Conservation (phyloP, 1,140 invertebrate genomes). For the Armadillidium nasatum region DNA sequence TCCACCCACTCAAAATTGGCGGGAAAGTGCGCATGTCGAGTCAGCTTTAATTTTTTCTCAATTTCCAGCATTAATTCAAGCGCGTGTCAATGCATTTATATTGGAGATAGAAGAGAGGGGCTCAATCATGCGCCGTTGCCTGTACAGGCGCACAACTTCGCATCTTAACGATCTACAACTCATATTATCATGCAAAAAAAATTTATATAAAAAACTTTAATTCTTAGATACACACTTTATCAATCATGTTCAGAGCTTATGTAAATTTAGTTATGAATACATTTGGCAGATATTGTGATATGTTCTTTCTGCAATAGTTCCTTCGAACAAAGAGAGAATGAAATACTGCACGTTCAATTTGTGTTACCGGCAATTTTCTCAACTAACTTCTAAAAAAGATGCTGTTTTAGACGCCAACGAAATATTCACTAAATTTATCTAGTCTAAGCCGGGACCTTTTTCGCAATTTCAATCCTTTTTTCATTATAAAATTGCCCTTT, state of each 20-base stretch:
- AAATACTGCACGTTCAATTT: too few species aligned
- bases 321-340: too few species aligned
- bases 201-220: constrained; percentile 1
- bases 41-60: neutral
- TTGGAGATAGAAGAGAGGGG: neutral
- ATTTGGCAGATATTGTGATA: too few species aligned
- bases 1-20: neutral
- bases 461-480: too few species aligned
- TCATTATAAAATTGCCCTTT: too few species aligned
- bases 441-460: too few species aligned
- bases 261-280: too few species aligned
- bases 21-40: neutral
- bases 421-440: too few species aligned
- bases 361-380: too few species aligned
- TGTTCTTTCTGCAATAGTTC: too few species aligned
- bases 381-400: too few species aligned
- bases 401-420: too few species aligned
- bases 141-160: neutral
- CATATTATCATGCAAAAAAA: neutral
- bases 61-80: neutral
- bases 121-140: neutral
- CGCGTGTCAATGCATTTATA: constrained; percentile 12
- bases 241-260: neutral
- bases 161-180: neutral
- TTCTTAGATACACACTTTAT: constrained; percentile 8